Percentiles rank a stretch among this genome's conserved stretches.
Conservation (phyloP, 2,888 invertebrate species). For the Volucella inflata region DNA sequence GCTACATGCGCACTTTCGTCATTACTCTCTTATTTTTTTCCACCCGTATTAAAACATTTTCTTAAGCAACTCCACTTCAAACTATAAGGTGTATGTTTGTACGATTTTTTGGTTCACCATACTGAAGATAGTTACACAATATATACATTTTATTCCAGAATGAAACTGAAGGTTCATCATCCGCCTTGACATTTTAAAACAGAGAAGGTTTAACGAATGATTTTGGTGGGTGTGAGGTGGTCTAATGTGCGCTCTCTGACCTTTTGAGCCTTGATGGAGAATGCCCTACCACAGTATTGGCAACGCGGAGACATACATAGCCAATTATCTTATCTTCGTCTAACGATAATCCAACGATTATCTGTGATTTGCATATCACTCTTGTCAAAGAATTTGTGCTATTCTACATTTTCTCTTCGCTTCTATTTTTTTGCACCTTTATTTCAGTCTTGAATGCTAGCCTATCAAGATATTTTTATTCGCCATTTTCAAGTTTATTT, state of each 20-base stretch:
- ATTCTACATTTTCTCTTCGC: constrained; percentile 40
- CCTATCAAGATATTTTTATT: too few relatives aligned
- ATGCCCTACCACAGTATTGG: constrained; percentile 30
- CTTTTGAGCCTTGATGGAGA: not conserved
- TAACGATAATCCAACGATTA: constrained; percentile 52
- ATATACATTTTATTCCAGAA: too few relatives aligned
- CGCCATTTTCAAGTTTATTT: too few relatives aligned
- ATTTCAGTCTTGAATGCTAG: constrained; percentile 47
- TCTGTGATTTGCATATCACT: constrained; percentile 69
- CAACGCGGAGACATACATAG: constrained; percentile 37
- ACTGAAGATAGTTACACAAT: too few relatives aligned
- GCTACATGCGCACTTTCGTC: too few relatives aligned
- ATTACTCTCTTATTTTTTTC: too few relatives aligned
- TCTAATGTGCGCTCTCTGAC: constrained; percentile 31
- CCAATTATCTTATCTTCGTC: constrained; percentile 56
- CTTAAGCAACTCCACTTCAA: too few relatives aligned
- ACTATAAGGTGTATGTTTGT: too few relatives aligned
- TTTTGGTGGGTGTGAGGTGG: constrained; percentile 67
- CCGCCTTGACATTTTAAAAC: too few relatives aligned
- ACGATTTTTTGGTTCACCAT: too few relatives aligned
- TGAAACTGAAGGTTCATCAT: too few relatives aligned
- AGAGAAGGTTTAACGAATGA: not conserved
- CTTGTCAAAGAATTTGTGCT: constrained; percentile 19
- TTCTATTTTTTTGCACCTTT: constrained; percentile 43
- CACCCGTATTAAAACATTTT: too few relatives aligned